Percentiles rank a stretch among this genome's conserved stretches.
Evolutionary conservation across 2,113 vertebrate species (phyloP).

Genomic region (Callorhinus ursinus): DNA sequence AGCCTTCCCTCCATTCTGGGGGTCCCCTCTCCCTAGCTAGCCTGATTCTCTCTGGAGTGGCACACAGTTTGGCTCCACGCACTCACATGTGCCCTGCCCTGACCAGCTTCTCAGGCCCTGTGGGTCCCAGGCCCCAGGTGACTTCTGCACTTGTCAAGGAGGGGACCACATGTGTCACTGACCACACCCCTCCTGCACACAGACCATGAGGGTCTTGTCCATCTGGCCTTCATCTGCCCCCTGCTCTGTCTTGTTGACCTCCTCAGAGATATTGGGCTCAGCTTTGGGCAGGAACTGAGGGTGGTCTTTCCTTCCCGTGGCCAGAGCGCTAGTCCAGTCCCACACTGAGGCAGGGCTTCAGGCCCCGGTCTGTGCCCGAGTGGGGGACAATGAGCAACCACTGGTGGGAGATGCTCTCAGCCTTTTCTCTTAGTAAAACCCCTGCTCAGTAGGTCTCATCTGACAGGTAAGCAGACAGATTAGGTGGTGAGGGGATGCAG

Average conservation of each 20-base stretch:
- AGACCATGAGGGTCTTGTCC: background rate
- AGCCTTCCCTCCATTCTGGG: background rate
- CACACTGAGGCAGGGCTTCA: background rate
- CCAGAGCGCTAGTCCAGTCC: background rate
- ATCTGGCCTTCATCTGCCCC: background rate
- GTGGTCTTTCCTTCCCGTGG: background rate
- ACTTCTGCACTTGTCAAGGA: background rate
- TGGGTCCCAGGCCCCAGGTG: background rate
- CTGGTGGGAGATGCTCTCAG: background rate
- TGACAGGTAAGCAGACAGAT: background rate
- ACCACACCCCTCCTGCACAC: background rate
- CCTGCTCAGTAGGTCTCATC: background rate
- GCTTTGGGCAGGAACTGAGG: background rate
- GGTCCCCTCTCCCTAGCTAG: background rate
- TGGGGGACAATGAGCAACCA: background rate
- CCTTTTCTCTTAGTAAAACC: background rate
- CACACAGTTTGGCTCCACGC: background rate
- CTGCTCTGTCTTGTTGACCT: too few species aligned
- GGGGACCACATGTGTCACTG: background rate
- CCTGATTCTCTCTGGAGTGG: fast-evolving
- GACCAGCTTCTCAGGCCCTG: background rate
- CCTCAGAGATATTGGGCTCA: background rate
- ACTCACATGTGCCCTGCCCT: background rate
- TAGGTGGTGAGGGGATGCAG: background rate
- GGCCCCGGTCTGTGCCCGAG: background rate